A percentile compares a stretch with the other conserved stretches of the same genome.
phyloP scores from a whole-genome alignment of 2,113 vertebrate species.

The Tenrec ecaudatus region DNA sequence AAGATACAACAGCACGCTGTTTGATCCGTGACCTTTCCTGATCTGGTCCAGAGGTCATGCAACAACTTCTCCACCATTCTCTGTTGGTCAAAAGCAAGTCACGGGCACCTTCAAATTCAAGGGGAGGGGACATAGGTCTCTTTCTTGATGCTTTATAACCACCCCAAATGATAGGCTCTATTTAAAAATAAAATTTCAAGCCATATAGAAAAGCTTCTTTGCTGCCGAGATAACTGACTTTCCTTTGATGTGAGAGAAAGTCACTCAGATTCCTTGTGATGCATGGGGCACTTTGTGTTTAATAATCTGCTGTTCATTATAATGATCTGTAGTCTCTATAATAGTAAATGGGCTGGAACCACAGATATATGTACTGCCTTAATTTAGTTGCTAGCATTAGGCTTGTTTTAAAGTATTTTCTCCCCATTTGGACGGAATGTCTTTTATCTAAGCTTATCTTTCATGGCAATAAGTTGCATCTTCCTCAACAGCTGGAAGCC shows the following conservation, averaged over 20 bases:
- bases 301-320: conserved; percentile 66
- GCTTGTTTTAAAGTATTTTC: conserved; percentile 73
- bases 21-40: no score
- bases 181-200: neutral
- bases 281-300: conserved; percentile 55
- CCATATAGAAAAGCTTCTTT: neutral
- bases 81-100: neutral
- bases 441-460: conserved; percentile 74
- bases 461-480: conserved; percentile 59
- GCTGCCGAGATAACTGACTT: neutral
- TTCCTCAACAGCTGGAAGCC: conserved; percentile 69
- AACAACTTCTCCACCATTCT: accelerated
- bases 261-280: conserved; percentile 43
- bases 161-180: neutral
- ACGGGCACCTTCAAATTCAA: neutral
- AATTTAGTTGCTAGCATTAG: conserved; percentile 69
- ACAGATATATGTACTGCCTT: conserved; percentile 74
- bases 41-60: neutral
- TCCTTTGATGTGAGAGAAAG: neutral
- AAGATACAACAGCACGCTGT: neutral
- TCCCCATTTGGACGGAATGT: conserved; percentile 64
- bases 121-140: neutral
- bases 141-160: neutral
- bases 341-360: conserved; percentile 67
- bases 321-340: conserved; percentile 68